Evolutionary conservation across 2,113 vertebrate genomes (phyloP).

Genomic region (Daphoenositta chrysoptera): DNA sequence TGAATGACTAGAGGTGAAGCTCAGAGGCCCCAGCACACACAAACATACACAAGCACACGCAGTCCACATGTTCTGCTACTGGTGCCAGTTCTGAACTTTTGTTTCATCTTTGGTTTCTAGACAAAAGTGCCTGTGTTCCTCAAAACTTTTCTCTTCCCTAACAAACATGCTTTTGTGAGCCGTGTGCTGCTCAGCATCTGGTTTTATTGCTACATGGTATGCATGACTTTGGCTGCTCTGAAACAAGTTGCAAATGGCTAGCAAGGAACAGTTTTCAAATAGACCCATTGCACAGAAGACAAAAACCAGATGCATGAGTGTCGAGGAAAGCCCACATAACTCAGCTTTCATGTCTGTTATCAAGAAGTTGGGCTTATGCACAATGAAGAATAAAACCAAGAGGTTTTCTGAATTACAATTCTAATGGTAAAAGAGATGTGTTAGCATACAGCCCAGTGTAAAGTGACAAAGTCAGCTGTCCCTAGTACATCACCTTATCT

Average conservation of each 20-base stretch:
- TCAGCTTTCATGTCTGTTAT: not conserved
- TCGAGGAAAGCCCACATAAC: not conserved
- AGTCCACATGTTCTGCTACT: not conserved
- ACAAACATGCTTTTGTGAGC: accelerated
- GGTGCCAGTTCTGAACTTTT: not conserved
- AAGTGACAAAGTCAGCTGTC: not conserved
- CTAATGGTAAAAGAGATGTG: not conserved
- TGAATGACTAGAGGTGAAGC: not conserved
- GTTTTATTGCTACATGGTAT: not conserved
- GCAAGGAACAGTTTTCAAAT: not conserved
- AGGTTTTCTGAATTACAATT: not conserved
- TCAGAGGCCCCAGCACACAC: not conserved
- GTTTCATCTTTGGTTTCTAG: not conserved
- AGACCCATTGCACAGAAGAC: not conserved
- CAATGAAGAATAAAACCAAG: not conserved
- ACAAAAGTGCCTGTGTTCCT: not conserved
- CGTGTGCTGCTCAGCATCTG: not conserved
- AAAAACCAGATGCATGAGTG: not conserved
- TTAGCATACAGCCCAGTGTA: not conserved
- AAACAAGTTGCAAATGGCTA: not conserved
- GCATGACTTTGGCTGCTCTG: not conserved
- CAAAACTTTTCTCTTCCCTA: not conserved
- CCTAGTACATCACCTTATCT: not conserved
- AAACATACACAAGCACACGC: accelerated
- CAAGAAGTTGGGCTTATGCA: not conserved